Evolutionary conservation across 2,888 invertebrate species (phyloP).

Genomic region (Agrochola lota): DNA sequence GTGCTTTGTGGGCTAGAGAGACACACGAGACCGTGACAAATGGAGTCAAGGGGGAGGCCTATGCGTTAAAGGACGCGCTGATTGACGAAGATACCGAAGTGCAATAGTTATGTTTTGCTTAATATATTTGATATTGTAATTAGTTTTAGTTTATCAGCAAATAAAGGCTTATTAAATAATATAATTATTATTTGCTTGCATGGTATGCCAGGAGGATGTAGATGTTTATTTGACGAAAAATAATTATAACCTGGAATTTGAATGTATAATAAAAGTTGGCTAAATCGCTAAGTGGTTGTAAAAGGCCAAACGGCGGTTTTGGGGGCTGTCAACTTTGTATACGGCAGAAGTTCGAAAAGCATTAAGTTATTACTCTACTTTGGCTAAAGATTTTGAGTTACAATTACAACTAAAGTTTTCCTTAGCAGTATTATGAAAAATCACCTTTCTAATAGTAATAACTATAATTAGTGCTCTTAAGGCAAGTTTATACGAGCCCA

Average conservation of each 20-base stretch:
- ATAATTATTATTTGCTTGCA: too few relatives aligned
- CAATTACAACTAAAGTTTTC: background rate
- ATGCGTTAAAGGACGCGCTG: too few relatives aligned
- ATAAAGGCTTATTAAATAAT: too few relatives aligned
- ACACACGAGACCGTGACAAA: too few relatives aligned
- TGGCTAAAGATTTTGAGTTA: background rate
- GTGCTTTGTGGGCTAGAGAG: too few relatives aligned
- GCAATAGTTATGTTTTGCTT: too few relatives aligned
- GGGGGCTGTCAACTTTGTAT: background rate
- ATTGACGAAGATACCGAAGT: too few relatives aligned
- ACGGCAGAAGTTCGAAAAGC: background rate
- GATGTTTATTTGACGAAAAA: background rate
- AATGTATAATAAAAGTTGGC: background rate
- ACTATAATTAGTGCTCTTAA: background rate
- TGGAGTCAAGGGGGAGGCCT: too few relatives aligned
- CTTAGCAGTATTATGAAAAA: background rate
- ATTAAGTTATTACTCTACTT: background rate
- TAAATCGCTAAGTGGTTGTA: background rate
- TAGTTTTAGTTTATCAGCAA: too few relatives aligned
- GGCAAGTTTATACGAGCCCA: too few relatives aligned
- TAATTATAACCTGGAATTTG: background rate
- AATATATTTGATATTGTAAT: too few relatives aligned
- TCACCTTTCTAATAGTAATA: background rate
- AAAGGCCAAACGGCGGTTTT: constrained; percentile 1
- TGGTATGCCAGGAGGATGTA: too few relatives aligned